phyloP scores from a whole-genome alignment of 2,797 vertebrate species.

The Rhynchotus rufescens region DNA sequence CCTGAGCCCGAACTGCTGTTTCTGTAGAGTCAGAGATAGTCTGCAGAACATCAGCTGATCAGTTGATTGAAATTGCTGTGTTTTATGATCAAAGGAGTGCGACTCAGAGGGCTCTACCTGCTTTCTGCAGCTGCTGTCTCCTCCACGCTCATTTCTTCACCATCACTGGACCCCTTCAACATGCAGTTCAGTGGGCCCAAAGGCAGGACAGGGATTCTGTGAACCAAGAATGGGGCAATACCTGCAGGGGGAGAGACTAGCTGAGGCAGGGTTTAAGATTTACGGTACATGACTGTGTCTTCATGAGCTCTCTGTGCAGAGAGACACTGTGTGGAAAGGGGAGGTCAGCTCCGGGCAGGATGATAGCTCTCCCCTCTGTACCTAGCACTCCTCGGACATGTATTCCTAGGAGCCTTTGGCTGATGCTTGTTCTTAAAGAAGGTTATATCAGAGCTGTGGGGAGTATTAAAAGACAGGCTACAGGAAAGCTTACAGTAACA shows the following conservation, averaged over 20 bases:
- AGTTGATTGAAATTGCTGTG: not conserved
- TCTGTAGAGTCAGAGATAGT: not conserved
- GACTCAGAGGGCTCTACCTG: not conserved
- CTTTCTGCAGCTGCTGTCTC: not conserved
- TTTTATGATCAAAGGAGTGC: not conserved
- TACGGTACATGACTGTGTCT: too few relatives aligned
- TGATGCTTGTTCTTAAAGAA: not conserved
- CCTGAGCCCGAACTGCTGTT: not conserved
- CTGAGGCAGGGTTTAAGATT: not conserved
- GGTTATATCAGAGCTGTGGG: not conserved
- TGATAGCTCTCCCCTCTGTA: not conserved
- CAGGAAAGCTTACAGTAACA: not conserved
- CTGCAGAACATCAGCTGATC: not conserved
- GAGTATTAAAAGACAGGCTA: not conserved
- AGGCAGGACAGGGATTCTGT: too few relatives aligned
- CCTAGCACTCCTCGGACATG: not conserved
- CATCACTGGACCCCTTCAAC: accelerated
- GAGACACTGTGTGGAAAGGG: not conserved
- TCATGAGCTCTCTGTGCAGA: not conserved
- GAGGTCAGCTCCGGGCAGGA: accelerated
- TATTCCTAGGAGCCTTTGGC: accelerated
- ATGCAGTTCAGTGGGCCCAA: not conserved
- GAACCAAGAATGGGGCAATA: not conserved
- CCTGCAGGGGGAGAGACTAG: not conserved
- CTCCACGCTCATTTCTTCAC: accelerated